phyloP scores from a whole-genome alignment of 2,888 invertebrate genomes.

The Nesidiocoris tenuis region DNA sequence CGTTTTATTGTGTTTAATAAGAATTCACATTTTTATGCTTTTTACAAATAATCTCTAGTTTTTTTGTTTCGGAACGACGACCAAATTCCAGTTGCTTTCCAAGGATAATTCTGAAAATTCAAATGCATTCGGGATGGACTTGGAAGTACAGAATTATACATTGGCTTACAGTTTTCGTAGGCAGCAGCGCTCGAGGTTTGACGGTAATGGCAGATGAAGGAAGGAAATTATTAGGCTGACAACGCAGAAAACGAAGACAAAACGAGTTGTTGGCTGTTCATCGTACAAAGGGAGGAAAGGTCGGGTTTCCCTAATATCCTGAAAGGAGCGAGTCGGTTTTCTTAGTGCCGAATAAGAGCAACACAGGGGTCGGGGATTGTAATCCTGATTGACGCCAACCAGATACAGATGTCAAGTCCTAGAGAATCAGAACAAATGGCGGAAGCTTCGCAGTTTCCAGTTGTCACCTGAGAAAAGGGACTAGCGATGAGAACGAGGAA shows the following conservation, averaged over 20 bases:
- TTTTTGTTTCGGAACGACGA: too few species aligned
- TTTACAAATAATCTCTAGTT: too few species aligned
- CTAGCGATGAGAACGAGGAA: not conserved
- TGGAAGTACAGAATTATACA: too few species aligned
- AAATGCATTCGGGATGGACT: too few species aligned
- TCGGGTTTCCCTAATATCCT: not conserved
- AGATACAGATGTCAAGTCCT: conserved; percentile 39
- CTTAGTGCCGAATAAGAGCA: not conserved
- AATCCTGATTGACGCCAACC: conserved; percentile 38
- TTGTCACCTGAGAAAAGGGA: conserved; percentile 17
- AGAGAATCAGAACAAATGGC: conserved; percentile 42
- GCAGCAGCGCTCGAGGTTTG: too few species aligned
- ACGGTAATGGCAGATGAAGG: too few species aligned
- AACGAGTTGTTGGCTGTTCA: conserved; percentile 32
- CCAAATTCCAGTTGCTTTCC: too few species aligned
- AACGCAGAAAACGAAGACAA: conserved; percentile 20
- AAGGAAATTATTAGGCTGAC: not conserved
- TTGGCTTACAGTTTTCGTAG: too few species aligned
- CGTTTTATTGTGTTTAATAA: too few species aligned
- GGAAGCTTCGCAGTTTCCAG: conserved; percentile 22
- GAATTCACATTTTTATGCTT: too few species aligned
- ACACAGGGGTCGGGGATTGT: conserved; percentile 14
- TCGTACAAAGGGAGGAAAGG: conserved; percentile 16
- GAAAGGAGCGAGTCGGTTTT: not conserved
- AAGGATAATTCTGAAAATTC: too few species aligned